A percentile compares a stretch with the other conserved stretches of the same genome.
Evolutionary conservation across 2,113 vertebrate genomes (phyloP).

Genomic region (Ailuropoda melanoleuca): DNA sequence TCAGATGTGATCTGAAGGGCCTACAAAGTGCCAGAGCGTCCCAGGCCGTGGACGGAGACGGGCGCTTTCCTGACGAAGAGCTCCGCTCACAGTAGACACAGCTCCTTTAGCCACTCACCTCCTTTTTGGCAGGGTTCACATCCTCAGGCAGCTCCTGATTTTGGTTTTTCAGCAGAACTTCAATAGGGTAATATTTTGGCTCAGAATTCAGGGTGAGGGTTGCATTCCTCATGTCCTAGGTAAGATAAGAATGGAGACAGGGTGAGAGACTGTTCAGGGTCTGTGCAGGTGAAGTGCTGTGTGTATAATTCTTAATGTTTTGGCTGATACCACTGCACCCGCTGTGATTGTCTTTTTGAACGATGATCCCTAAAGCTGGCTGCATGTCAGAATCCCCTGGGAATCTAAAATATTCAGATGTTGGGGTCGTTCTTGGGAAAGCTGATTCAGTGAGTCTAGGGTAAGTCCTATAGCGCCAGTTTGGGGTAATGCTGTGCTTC

Average conservation of each 20-base stretch:
- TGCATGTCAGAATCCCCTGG: not conserved
- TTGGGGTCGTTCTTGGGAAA: not conserved
- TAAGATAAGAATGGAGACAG: not conserved
- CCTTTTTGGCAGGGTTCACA: conserved; percentile 88
- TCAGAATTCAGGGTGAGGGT: conserved; percentile 42
- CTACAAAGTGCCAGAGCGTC: not conserved
- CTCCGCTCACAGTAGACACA: not conserved
- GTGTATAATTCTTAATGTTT: not conserved
- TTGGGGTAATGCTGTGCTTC: not conserved
- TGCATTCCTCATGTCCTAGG: conserved; percentile 72
- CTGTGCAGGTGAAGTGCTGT: not conserved
- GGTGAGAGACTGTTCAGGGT: not conserved
- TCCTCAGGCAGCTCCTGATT: conserved; percentile 87
- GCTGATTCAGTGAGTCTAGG: not conserved
- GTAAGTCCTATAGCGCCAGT: not conserved
- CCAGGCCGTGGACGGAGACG: not conserved
- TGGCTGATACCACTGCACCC: not conserved
- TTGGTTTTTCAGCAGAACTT: conserved; percentile 84
- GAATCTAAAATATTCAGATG: conserved; percentile 6
- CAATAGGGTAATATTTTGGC: conserved; percentile 81
- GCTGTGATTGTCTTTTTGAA: not conserved
- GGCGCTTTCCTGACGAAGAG: not conserved
- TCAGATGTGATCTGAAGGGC: not conserved
- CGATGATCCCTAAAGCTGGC: not conserved
- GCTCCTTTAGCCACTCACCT: conserved; percentile 81